These are phyloP conservation scores for Neuroterus valhalla DNA, from an alignment of 1,140 invertebrate species.

Conservation along the genomic window DNA sequence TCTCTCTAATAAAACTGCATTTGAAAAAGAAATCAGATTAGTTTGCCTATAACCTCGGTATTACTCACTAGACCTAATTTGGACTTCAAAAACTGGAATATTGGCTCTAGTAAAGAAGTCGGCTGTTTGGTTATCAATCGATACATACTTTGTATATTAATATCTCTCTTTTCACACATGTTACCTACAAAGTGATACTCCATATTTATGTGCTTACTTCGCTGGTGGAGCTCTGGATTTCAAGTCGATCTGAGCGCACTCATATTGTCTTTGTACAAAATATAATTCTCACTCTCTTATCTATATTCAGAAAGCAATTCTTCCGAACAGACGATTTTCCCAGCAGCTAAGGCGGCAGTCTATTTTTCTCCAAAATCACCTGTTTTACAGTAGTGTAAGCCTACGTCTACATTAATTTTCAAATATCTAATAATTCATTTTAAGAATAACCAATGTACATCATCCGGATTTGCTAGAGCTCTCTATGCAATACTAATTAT, in stretches of 20 bases:
- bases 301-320: slow-evolving; percentile 43
- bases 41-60: background rate
- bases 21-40: background rate
- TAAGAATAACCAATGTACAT: slow-evolving; percentile 57
- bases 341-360: slow-evolving; percentile 60
- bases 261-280: slow-evolving; percentile 54
- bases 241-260: slow-evolving; percentile 66
- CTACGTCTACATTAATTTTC: slow-evolving; percentile 37
- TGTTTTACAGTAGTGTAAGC: slow-evolving; percentile 8
- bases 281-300: background rate
- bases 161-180: background rate
- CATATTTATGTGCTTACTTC: slow-evolving; percentile 63
- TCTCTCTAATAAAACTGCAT: slow-evolving; percentile 14
- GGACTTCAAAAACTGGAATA: background rate
- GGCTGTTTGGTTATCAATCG: background rate
- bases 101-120: slow-evolving; percentile 20
- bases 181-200: slow-evolving; percentile 62
- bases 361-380: slow-evolving; percentile 64
- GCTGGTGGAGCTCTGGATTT: slow-evolving; percentile 57
- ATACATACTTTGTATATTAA: background rate
- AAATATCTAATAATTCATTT: slow-evolving; percentile 64
- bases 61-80: background rate
- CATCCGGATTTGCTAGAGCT: slow-evolving; percentile 55
- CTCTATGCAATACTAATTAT: slow-evolving; percentile 61
- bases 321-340: slow-evolving; percentile 65